These are phyloP conservation scores for Musca vetustissima DNA, from an alignment of 1,140 invertebrate genomes.

Conservation along the genomic window DNA sequence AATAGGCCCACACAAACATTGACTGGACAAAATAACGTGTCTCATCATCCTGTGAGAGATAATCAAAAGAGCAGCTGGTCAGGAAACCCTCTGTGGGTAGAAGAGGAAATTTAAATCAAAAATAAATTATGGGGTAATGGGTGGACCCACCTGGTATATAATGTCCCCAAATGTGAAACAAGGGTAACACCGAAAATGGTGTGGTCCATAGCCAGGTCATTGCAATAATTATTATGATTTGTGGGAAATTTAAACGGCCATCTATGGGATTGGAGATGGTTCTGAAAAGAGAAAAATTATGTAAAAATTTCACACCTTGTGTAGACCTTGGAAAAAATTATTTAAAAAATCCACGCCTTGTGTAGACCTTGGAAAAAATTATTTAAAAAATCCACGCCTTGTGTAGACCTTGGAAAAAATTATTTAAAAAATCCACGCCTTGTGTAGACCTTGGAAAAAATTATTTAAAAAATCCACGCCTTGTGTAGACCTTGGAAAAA, in stretches of 20 bases:
- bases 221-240: slow-evolving; percentile 64
- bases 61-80: slow-evolving; percentile 76
- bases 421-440: no score
- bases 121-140: background rate
- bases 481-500: no score
- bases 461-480: no score
- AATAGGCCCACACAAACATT: slow-evolving; percentile 72
- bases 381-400: no score
- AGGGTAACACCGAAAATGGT: slow-evolving; percentile 70
- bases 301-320: no score
- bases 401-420: no score
- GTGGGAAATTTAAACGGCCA: slow-evolving; percentile 67
- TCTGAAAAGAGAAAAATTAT: slow-evolving; percentile 24
- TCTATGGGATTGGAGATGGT: slow-evolving; percentile 77
- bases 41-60: slow-evolving; percentile 68
- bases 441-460: no score
- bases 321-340: no score
- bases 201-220: slow-evolving; percentile 72
- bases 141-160: slow-evolving; percentile 65
- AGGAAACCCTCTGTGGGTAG: slow-evolving; percentile 66
- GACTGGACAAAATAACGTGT: slow-evolving; percentile 68
- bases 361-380: background rate
- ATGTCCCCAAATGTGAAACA: slow-evolving; percentile 66
- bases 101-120: background rate
- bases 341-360: no score